Base-by-base conservation (phyloP, 2,888 invertebrate genomes). In the Drosophila leonis region DNA sequence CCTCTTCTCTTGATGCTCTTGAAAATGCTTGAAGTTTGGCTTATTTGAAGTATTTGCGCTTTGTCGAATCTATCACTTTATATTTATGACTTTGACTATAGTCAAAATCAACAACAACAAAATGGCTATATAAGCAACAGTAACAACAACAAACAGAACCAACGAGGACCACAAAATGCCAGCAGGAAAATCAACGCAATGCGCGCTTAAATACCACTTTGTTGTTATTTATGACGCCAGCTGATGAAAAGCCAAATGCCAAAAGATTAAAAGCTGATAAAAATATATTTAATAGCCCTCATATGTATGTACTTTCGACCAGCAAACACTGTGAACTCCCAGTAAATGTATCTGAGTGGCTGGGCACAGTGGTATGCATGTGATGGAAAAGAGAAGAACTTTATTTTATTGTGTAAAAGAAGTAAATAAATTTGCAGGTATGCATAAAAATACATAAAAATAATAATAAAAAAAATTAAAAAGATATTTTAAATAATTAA, bases 181-280 rank as follows among this genome's bases (percentile, higher is more conserved):
- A 73, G 66, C 65, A 60, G 62, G 57, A 65, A 83, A 68, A 72
- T 59, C 78, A 73, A 75, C 73, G 76, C 80, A 78, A 66, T 72
- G 68, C 49, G 55, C 83, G 72, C 76, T 82, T 80, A 74, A 82
- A 79, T 78, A 71, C 78, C 86, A 81, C 80, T 88, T 86, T 86
- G 79, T 78, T 87, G 83, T 91, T 91, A 90, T 91, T 90, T 91
- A 91, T 90, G 82, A 82, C 78, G 82, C 75, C 75, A 70, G 75
- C 77, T 87, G 90, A 90, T 90, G 91, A 90, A 90, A 90, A 90
- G 88, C 82, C 83, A 81, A 89, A 77, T 83, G 82, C 78, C 82
- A 83, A 80, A 79, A 87, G 89, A 86, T 88, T 89, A 87, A 88
- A 90, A 77, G 74, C 78, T 78, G 82, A 84, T 83, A 91, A 87